Base-by-base conservation (phyloP, 2,888 invertebrate species). In the Pteria penguin region DNA sequence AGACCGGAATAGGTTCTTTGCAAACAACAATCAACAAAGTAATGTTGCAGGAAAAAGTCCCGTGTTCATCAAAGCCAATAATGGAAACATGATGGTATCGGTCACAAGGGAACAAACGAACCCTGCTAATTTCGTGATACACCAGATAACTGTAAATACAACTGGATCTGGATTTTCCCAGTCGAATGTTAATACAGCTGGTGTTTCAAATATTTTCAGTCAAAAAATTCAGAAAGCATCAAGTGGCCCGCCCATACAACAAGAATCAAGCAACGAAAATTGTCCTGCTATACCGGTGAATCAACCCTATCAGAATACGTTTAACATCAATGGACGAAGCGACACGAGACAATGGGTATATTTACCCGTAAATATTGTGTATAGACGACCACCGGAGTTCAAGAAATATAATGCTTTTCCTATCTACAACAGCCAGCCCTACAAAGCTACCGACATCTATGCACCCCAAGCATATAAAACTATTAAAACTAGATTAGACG, bases 271-370 rank as follows among this genome's bases (percentile, higher is more conserved):
- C 11, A 18, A 58, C 36, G 57, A 24, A 27, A 66, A 74, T 22
- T 84, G 78, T 55, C 84, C 82, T 26, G 71, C 81, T 29, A 78
- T 78, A 27, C 81, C 80, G n/a, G 62, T 80, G 33, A 60, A 76
- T 22, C 65, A 61, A 55, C 80, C 81, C 14, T 78, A 82, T 33
- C 89, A 89, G 76, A 89, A 89, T 67, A 83, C 76, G 5, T 89
- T 84, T 62, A 88, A 88, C 69, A 79, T 87, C 1, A 83, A 88
- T 72, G 86, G 87, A 14, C 60, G 71, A 1, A 87, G 88, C 55
- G 88, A 88, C 69, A 84, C 83, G 3, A 77, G 78, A 61, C 80
- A 85, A 29, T 89, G 89, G 89, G 88, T 83, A 1, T 88, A 86
- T 65, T 74, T 89, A 0, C 89, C 89, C 0, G 86, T 88, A 0